Conservation (phyloP, 2,888 invertebrate species). For the Meteorus colon region DNA sequence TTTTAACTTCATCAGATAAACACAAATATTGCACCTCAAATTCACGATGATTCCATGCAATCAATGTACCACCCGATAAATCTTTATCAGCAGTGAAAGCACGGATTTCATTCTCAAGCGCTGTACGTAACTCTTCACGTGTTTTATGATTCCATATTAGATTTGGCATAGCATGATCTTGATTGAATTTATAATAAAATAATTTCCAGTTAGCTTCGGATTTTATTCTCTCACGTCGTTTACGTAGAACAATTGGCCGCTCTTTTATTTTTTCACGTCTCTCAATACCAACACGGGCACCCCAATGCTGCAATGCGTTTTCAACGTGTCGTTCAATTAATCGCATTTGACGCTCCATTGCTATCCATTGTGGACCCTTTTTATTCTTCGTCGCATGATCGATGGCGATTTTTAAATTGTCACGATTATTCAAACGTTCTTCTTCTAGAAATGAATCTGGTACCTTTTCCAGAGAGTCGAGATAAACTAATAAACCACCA, state of each 20-base stretch:
- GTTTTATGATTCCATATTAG: conserved; percentile 99
- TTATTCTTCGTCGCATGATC: conserved; percentile 82
- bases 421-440: conserved; percentile 85
- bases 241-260: conserved; percentile 92
- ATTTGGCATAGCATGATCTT: conserved; percentile 96
- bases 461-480: conserved; percentile 90
- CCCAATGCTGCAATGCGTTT: conserved; percentile 84
- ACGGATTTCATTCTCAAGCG: conserved; percentile 93
- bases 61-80: conserved; percentile 84
- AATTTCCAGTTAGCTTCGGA: conserved; percentile 92
- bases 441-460: conserved; percentile 83
- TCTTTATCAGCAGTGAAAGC: conserved; percentile 93
- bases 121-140: conserved; percentile 93
- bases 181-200: conserved; percentile 96
- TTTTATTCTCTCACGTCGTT: conserved; percentile 91
- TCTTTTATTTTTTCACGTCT: conserved; percentile 79
- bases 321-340: conserved; percentile 90
- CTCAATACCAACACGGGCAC: conserved; percentile 78
- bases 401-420: conserved; percentile 96
- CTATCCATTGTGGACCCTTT: conserved; percentile 82
- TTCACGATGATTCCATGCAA: conserved; percentile 99
- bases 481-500: conserved; percentile 89
- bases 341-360: conserved; percentile 82
- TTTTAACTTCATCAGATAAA: conserved; percentile 96
- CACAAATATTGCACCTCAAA: conserved; percentile 96